These are phyloP conservation scores for Bubo bubo DNA, from an alignment of 2,113 vertebrate genomes.

Conservation along the genomic window DNA sequence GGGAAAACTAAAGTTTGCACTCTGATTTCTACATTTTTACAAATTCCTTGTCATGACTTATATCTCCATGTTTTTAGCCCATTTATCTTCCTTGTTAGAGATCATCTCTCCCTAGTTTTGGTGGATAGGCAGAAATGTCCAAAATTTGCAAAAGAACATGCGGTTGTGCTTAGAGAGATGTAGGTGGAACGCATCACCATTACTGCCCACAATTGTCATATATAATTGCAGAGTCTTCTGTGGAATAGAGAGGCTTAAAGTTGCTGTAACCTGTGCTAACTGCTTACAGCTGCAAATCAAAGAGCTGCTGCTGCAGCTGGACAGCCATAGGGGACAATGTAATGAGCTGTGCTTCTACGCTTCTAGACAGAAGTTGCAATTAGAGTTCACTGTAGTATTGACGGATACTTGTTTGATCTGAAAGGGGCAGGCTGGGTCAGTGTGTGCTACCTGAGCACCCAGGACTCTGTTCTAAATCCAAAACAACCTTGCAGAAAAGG, in stretches of 20 bases:
- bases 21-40: slow-evolving; percentile 19
- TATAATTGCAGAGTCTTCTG: neutral
- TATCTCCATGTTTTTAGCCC: neutral
- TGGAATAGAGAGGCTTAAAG: neutral
- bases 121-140: neutral
- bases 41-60: neutral
- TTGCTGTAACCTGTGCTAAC: neutral
- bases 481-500: neutral
- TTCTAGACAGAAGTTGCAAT: neutral
- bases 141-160: neutral
- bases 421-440: neutral
- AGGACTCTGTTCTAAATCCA: neutral
- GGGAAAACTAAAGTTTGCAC: slow-evolving; percentile 24
- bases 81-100: neutral
- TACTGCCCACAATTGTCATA: neutral
- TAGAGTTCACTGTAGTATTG: neutral
- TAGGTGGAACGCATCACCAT: neutral
- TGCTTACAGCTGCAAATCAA: neutral
- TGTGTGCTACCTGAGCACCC: neutral
- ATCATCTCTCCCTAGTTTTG: neutral
- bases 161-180: neutral
- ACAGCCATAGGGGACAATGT: neutral
- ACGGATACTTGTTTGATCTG: neutral
- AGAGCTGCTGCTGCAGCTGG: neutral
- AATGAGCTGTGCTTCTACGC: neutral